These are phyloP conservation scores for Drosophila eohydei DNA, from an alignment of 2,888 invertebrate species.

Conservation along the genomic window DNA sequence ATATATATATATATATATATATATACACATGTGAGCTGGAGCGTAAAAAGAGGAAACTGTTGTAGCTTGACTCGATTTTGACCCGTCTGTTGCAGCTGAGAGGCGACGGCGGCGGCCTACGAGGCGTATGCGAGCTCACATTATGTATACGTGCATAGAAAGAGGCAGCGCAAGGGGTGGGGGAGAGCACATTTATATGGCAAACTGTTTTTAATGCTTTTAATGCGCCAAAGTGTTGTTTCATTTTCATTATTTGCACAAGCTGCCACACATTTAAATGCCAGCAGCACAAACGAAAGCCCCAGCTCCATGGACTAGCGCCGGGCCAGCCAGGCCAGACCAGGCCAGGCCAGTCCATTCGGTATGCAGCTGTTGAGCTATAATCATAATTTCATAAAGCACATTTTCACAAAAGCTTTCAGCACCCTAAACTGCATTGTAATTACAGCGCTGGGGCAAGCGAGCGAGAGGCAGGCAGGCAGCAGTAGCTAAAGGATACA, in stretches of 20 bases:
- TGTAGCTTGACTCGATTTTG: slow-evolving; percentile 26
- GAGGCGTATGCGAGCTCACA: slow-evolving; percentile 64
- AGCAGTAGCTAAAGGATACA: slow-evolving; percentile 43
- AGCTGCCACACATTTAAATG: slow-evolving; percentile 79
- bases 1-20: not conserved
- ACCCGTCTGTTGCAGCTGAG: not conserved
- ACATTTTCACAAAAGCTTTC: slow-evolving; percentile 83
- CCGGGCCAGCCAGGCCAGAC: not conserved
- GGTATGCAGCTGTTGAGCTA: slow-evolving; percentile 78
- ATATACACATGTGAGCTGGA: not conserved
- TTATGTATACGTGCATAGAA: slow-evolving; percentile 69
- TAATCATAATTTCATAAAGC: slow-evolving; percentile 83
- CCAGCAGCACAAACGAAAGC: slow-evolving; percentile 34
- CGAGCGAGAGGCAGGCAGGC: not conserved
- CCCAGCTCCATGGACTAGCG: not conserved
- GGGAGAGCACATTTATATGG: slow-evolving; percentile 65
- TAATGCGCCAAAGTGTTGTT: slow-evolving; percentile 81
- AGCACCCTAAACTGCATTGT: slow-evolving; percentile 81
- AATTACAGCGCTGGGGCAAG: slow-evolving; percentile 61
- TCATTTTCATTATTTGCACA: slow-evolving; percentile 81
- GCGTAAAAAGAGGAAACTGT: slow-evolving; percentile 5
- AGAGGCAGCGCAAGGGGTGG: not conserved
- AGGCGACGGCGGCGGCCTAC: slow-evolving; percentile 42
- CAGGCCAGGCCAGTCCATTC: slow-evolving; percentile 35
- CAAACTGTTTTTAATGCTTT: slow-evolving; percentile 81